Percentiles rank a stretch among this genome's conserved stretches.
These are phyloP conservation scores for Salmo trutta DNA, from an alignment of 2,797 vertebrate species.

Conservation along the genomic window DNA sequence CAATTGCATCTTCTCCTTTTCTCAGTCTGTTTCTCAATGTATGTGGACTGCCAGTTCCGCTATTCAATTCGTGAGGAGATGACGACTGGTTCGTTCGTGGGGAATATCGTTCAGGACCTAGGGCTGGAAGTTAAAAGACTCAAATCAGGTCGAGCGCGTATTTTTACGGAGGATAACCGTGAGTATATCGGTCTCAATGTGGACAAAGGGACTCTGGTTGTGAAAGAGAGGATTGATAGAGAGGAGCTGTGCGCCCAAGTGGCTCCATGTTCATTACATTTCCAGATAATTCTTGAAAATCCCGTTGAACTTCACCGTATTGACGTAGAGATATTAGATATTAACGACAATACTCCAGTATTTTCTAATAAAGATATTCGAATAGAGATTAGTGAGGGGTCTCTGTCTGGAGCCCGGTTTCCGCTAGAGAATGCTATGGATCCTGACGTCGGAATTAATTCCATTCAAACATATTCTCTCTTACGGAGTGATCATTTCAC, in stretches of 20 bases:
- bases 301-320: conserved; percentile 58
- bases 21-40: neutral
- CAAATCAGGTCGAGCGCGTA: conserved; percentile 24
- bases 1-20: neutral
- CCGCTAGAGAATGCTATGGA: conserved; percentile 39
- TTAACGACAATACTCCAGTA: conserved; percentile 69
- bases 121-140: conserved; percentile 53
- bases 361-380: conserved; percentile 52
- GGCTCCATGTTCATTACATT: conserved; percentile 59
- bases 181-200: conserved; percentile 51
- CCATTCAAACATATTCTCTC: conserved; percentile 42
- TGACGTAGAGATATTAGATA: conserved; percentile 66
- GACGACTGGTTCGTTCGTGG: conserved; percentile 66
- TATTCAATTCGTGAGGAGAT: conserved; percentile 68
- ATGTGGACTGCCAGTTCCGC: conserved; percentile 49
- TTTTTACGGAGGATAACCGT: conserved; percentile 29
- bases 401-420: conserved; percentile 17
- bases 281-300: conserved; percentile 67
- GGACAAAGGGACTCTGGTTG: conserved; percentile 48
- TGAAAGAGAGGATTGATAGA: conserved; percentile 55
- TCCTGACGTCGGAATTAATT: conserved; percentile 41
- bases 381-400: conserved; percentile 20
- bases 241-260: conserved; percentile 42
- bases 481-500: conserved; percentile 14
- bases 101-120: conserved; percentile 67